Conservation (phyloP, 2,113 vertebrate species). For the rat (Rattus norvegicus) region DNA sequence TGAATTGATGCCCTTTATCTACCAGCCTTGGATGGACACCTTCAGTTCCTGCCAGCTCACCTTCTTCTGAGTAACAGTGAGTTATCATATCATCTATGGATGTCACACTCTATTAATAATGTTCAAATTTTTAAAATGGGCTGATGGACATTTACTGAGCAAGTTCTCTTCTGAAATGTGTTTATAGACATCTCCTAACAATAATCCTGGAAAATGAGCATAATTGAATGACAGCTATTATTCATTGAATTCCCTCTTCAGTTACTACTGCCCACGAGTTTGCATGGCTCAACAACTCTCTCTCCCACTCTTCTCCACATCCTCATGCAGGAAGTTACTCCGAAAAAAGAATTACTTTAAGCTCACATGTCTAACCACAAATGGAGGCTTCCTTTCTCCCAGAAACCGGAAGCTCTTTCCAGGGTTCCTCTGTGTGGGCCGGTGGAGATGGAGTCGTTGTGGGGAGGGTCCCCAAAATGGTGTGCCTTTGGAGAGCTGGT, state of each 20-base stretch:
- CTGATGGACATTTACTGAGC: not conserved
- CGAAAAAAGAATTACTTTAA: slow-evolving; percentile 42
- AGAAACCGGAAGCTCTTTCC: slow-evolving; percentile 57
- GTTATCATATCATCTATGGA: not conserved
- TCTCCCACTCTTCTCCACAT: not conserved
- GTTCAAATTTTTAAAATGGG: slow-evolving; percentile 48
- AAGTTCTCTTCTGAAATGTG: not conserved
- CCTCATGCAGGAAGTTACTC: slow-evolving; percentile 5
- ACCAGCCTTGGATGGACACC: not conserved
- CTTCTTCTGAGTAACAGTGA: not conserved
- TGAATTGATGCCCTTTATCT: not conserved
- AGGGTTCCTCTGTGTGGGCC: slow-evolving; percentile 60
- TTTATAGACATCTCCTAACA: slow-evolving; percentile 7
- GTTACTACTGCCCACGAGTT: not conserved
- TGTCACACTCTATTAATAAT: not conserved
- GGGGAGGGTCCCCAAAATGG: slow-evolving; percentile 51
- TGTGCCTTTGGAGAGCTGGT: not conserved
- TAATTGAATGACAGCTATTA: not conserved
- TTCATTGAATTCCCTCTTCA: not conserved
- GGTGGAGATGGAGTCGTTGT: slow-evolving; percentile 52
- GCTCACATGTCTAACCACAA: slow-evolving; percentile 82
- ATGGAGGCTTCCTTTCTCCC: slow-evolving; percentile 72
- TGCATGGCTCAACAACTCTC: not conserved
- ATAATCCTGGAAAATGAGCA: not conserved
- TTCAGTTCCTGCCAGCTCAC: not conserved